These are phyloP conservation scores for Arion vulgaris DNA, from an alignment of 1,140 invertebrate genomes.

Conservation along the genomic window DNA sequence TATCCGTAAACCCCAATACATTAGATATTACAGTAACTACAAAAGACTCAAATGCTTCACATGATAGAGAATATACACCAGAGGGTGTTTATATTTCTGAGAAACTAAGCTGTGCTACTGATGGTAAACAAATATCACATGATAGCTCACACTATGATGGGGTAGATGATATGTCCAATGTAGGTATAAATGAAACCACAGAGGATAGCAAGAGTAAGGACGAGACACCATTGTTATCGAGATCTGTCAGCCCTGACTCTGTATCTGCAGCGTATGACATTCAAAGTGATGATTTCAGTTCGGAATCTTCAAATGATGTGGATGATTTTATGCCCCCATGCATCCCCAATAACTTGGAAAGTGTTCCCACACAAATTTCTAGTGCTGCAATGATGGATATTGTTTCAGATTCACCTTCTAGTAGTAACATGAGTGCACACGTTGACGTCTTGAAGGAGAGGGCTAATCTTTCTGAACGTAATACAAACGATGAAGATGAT, in stretches of 20 bases:
- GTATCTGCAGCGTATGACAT: slow-evolving; percentile 38
- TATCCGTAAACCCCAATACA: slow-evolving; percentile 2
- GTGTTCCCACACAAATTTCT: background rate
- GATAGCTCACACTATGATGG: background rate
- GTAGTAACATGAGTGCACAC: background rate
- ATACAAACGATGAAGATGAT: slow-evolving; percentile 33
- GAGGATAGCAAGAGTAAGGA: slow-evolving; percentile 12
- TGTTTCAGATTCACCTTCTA: background rate
- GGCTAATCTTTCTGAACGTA: background rate
- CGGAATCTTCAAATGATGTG: slow-evolving; percentile 35
- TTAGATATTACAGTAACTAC: slow-evolving; percentile 20
- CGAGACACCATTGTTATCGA: background rate
- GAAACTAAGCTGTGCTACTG: background rate
- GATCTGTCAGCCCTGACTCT: slow-evolving; percentile 35
- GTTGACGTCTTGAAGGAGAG: background rate
- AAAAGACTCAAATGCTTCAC: background rate
- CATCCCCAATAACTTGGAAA: background rate
- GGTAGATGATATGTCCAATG: background rate
- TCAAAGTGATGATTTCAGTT: slow-evolving; percentile 39
- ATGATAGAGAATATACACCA: background rate
- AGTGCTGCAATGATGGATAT: background rate
- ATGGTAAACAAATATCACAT: background rate
- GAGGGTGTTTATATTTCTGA: background rate
- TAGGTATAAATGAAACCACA: background rate
- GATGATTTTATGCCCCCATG: slow-evolving; percentile 16